These are phyloP conservation scores for Phengaris arion DNA, from an alignment of 2,888 invertebrate species.

Conservation along the genomic window DNA sequence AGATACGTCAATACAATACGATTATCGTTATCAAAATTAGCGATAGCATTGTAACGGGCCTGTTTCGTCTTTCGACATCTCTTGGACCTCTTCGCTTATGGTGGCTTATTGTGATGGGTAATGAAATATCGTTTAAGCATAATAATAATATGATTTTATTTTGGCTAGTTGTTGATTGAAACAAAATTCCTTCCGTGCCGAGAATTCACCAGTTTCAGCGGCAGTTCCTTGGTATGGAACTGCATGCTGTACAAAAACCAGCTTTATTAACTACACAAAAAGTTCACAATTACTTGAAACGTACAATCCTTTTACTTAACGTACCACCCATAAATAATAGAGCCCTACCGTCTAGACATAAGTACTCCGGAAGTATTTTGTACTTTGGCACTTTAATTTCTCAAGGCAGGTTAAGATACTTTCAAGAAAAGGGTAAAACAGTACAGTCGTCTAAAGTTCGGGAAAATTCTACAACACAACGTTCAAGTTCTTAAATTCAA, in stretches of 20 bases:
- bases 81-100: no score
- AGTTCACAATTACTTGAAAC: background rate
- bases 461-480: background rate
- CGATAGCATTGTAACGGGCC: no score
- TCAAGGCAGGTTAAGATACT: background rate
- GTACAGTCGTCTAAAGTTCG: background rate
- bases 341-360: conserved; percentile 11
- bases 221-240: background rate
- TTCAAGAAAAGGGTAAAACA: background rate
- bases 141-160: no score
- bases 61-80: no score
- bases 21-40: no score
- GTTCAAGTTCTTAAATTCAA: background rate
- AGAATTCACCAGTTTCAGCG: background rate
- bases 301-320: background rate
- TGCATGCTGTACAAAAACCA: background rate
- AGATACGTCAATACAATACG: no score
- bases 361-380: conserved; percentile 17
- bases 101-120: no score
- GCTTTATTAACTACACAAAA: background rate
- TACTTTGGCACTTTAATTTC: conserved; percentile 7
- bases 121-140: no score
- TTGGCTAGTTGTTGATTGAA: no score
- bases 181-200: no score
- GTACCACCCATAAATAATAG: background rate